Conservation (phyloP, 2,888 invertebrate species). For the Anagyrus pseudococci region DNA sequence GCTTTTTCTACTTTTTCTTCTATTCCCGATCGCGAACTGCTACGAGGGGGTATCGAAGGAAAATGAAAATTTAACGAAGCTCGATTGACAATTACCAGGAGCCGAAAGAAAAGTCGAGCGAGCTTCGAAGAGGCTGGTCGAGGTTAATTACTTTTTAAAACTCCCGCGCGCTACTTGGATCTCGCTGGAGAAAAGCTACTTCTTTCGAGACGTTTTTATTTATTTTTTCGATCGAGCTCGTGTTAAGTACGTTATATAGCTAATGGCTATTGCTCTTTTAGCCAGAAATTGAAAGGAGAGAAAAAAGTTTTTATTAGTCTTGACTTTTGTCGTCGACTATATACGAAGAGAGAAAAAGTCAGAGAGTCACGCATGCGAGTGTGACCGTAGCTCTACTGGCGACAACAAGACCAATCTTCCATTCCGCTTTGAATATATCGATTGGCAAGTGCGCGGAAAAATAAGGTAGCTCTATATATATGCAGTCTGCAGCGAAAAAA, state of each 20-base stretch:
- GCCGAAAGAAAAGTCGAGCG: background rate
- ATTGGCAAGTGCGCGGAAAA: no score
- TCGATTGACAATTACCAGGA: constrained; percentile 12
- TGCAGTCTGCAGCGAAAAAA: no score
- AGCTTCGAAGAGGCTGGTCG: background rate
- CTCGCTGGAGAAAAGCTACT: background rate
- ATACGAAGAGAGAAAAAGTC: no score
- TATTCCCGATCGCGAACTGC: background rate
- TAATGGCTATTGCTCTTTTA: background rate
- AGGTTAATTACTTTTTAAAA: constrained; percentile 25
- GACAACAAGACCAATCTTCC: no score
- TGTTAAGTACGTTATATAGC: no score
- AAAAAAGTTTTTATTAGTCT: constrained; percentile 1
- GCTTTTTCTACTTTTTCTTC: background rate
- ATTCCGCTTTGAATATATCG: no score
- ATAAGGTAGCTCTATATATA: no score
- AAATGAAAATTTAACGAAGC: constrained; percentile 26
- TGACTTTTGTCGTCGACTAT: no score
- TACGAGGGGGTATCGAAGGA: no score
- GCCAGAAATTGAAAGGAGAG: background rate
- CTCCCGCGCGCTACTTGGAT: background rate
- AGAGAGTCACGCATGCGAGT: no score
- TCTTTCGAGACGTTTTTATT: background rate
- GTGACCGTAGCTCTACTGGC: no score
- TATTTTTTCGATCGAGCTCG: no score